Percentiles rank a stretch among this genome's conserved stretches.
These are phyloP conservation scores for Pogonognathellus flavescens DNA, from an alignment of 1,140 invertebrate genomes.

Conservation along the genomic window DNA sequence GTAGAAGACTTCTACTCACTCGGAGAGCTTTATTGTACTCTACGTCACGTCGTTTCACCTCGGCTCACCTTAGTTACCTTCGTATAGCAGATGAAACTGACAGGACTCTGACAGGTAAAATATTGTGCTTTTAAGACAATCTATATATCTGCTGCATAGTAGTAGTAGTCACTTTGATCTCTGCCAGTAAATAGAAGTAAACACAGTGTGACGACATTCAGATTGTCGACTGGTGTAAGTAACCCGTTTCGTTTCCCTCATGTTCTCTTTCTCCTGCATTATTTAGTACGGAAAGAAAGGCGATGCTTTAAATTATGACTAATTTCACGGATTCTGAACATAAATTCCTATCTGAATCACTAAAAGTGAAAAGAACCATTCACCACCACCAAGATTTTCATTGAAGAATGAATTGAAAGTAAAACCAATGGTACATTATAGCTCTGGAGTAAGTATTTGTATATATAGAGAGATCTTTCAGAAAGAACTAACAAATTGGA, in stretches of 20 bases:
- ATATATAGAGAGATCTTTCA: background rate
- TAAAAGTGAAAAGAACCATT: background rate
- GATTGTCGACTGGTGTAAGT: background rate
- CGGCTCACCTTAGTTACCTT: slow-evolving; percentile 15
- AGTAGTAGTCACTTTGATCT: background rate
- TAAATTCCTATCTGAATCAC: slow-evolving; percentile 16
- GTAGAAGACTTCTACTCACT: background rate
- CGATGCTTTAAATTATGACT: slow-evolving; percentile 23
- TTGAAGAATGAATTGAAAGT: slow-evolving; percentile 11
- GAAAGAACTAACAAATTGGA: slow-evolving; percentile 28
- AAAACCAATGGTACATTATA: too few relatives aligned
- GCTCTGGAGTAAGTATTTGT: too few relatives aligned
- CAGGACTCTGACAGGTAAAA: slow-evolving; percentile 41
- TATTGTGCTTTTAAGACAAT: slow-evolving; percentile 24
- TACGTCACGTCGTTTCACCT: slow-evolving; percentile 36
- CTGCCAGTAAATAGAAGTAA: background rate
- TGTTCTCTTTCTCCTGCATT: background rate
- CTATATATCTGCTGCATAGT: background rate
- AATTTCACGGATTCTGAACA: slow-evolving; percentile 5
- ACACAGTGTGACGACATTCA: background rate
- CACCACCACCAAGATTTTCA: background rate
- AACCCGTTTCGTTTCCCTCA: background rate
- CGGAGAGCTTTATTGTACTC: slow-evolving; percentile 7
- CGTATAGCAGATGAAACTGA: slow-evolving; percentile 39
- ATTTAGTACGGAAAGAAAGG: background rate